Percentiles rank a stretch among this genome's conserved stretches.
phyloP scores from a whole-genome alignment of 2,113 vertebrate genomes.

The Pogona vitticeps region DNA sequence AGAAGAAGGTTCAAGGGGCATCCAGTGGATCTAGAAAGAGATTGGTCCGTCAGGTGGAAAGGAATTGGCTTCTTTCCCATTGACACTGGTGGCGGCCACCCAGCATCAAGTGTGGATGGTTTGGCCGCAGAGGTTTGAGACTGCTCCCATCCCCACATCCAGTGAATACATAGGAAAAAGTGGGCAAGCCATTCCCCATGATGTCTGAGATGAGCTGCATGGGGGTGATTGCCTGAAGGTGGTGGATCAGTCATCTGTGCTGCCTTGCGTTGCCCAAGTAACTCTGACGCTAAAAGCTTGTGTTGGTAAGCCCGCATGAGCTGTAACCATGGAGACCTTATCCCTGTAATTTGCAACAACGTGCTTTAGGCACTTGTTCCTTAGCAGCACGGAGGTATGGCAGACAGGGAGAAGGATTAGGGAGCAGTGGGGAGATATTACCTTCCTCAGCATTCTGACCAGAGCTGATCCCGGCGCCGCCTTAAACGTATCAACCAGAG shows the following conservation, averaged over 20 bases:
- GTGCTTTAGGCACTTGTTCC: constrained; percentile 47
- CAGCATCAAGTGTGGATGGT: no score
- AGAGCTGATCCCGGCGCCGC: background rate
- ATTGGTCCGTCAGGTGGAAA: background rate
- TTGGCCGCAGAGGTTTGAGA: no score
- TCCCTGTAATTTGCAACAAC: constrained; percentile 51
- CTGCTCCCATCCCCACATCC: background rate
- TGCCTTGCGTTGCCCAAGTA: constrained; percentile 56
- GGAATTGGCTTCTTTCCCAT: no score
- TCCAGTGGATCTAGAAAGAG: background rate
- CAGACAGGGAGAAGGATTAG: constrained; percentile 42
- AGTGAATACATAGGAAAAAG: no score
- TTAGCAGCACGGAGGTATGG: constrained; percentile 14
- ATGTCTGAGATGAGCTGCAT: no score
- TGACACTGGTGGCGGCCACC: no score
- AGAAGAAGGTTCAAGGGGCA: no score
- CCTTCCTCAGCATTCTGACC: constrained; percentile 4
- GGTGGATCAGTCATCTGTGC: constrained; percentile 47
- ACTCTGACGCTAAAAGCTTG: constrained; percentile 48
- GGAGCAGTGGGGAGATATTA: constrained; percentile 10
- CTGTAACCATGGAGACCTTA: constrained; percentile 54
- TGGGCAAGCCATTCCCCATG: no score
- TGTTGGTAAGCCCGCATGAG: constrained; percentile 23
- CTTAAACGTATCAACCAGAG: background rate
- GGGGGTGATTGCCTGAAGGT: background rate